Conservation (phyloP, 2,113 vertebrate species). For the Chloropsis hardwickii region DNA sequence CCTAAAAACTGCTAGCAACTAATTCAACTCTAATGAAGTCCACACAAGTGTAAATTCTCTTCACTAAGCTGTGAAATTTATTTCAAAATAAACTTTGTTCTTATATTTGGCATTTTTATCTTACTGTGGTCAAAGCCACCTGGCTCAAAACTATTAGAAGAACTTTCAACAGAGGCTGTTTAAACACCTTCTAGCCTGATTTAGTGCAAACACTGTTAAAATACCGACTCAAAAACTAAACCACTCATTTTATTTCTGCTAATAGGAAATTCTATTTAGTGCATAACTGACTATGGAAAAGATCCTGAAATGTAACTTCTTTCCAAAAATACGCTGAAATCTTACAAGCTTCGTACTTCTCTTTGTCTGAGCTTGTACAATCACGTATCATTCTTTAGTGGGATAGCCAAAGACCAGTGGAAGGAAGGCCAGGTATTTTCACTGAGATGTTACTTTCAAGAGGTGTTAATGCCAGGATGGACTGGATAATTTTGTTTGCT, state of each 20-base stretch:
- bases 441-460: not conserved
- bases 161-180: not conserved
- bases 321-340: not conserved
- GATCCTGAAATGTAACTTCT: not conserved
- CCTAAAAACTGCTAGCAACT: not conserved
- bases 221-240: not conserved
- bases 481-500: not conserved
- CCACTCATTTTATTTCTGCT: not conserved
- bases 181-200: not conserved
- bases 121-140: not conserved
- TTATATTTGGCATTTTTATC: constrained; percentile 13
- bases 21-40: not conserved
- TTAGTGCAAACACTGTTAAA: not conserved
- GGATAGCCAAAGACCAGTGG: not conserved
- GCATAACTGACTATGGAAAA: not conserved
- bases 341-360: not conserved
- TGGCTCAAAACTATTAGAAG: constrained; percentile 22
- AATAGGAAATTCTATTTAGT: not conserved
- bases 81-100: constrained; percentile 48
- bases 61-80: not conserved
- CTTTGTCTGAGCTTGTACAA: not conserved
- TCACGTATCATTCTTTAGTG: not conserved
- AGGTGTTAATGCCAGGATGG: not conserved
- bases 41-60: not conserved
- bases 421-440: not conserved